Conservation (phyloP, 23 tunicate genomes). For the Phallusia fumigata region DNA sequence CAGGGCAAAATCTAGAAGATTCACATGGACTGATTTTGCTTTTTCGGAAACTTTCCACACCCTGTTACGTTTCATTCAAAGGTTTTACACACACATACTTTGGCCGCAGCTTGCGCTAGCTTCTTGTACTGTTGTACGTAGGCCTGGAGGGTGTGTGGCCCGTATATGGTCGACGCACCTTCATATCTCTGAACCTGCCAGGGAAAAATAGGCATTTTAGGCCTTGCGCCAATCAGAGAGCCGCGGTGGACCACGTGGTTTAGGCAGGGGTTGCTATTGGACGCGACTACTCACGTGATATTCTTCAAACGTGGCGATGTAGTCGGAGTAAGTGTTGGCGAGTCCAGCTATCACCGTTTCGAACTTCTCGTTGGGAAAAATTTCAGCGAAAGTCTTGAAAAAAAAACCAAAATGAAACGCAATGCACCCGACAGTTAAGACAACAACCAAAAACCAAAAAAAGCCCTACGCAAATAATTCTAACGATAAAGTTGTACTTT, state of each 20-base stretch:
- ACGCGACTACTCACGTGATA: constrained; percentile 50
- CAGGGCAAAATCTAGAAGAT: too few species aligned
- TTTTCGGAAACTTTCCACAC: too few species aligned
- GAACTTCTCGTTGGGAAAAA: constrained; percentile 35
- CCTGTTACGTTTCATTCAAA: too few species aligned
- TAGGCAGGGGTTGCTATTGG: neutral
- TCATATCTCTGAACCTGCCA: constrained; percentile 85
- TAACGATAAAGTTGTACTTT: too few species aligned
- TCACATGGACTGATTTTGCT: too few species aligned
- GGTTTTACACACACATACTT: constrained; percentile 24
- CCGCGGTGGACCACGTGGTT: too few species aligned
- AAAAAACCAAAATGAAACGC: too few species aligned
- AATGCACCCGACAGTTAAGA: too few species aligned
- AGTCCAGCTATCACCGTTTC: constrained; percentile 79
- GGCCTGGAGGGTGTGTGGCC: constrained; percentile 77
- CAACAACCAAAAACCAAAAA: too few species aligned
- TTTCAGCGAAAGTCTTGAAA: constrained; percentile 18
- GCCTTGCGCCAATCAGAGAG: too few species aligned
- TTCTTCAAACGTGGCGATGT: constrained; percentile 87
- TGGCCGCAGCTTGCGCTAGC: constrained; percentile 22
- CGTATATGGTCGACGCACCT: constrained; percentile 91
- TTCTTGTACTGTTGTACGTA: constrained; percentile 81
- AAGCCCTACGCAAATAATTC: too few species aligned
- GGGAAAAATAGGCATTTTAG: too few species aligned
- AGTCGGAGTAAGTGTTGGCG: constrained; percentile 88